Conservation (phyloP, 2,888 invertebrate species). For the Ectropis crepuscularia region DNA sequence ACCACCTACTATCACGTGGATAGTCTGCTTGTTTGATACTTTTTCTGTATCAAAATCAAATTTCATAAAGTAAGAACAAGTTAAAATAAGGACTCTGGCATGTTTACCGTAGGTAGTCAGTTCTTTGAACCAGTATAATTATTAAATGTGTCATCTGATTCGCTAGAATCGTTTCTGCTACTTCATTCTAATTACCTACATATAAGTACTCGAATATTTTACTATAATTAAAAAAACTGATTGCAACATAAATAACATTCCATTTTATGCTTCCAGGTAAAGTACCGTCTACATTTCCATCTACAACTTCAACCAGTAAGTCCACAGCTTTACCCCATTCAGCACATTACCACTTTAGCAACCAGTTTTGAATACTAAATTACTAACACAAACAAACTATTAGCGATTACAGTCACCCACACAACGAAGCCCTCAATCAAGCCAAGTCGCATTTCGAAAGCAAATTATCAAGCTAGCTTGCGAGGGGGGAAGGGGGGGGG, state of each 20-base stretch:
- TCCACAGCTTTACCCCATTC: slow-evolving; percentile 30
- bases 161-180: too few relatives aligned
- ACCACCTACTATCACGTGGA: too few relatives aligned
- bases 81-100: too few relatives aligned
- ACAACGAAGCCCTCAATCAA: slow-evolving; percentile 73
- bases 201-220: too few relatives aligned
- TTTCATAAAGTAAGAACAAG: too few relatives aligned
- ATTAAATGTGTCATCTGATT: too few relatives aligned
- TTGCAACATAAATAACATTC: background rate
- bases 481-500: slow-evolving; percentile 80
- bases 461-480: slow-evolving; percentile 77
- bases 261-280: slow-evolving; percentile 67
- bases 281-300: slow-evolving; percentile 37
- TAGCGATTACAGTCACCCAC: slow-evolving; percentile 65
- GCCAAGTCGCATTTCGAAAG: slow-evolving; percentile 81
- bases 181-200: too few relatives aligned
- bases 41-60: too few relatives aligned
- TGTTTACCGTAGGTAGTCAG: too few relatives aligned
- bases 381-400: slow-evolving; percentile 69
- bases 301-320: slow-evolving; percentile 47
- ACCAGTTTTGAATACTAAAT: slow-evolving; percentile 51
- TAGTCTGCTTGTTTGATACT: too few relatives aligned
- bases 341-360: slow-evolving; percentile 41
- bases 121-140: too few relatives aligned
- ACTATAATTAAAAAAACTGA: too few relatives aligned